Evolutionary conservation across 2,113 vertebrate species (phyloP), one percentile per base, ranked within the genome.

Genomic region (Corythoichthys intestinalis): DNA sequence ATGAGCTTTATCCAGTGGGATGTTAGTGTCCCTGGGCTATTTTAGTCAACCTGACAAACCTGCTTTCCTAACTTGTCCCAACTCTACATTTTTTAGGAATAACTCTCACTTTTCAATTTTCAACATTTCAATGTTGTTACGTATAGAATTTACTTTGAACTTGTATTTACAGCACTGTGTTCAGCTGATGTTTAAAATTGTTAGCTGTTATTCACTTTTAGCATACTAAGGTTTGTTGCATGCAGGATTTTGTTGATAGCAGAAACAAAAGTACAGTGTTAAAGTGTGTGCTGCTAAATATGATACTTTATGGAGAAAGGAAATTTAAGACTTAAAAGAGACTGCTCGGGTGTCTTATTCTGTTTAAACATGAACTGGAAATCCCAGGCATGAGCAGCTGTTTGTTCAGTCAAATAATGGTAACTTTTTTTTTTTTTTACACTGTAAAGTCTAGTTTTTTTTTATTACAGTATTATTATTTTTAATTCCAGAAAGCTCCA

Each of bases 301-400:
- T 6, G 57, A 57, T 13, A 35, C 56, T 59, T 35, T 38, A 38
- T 20, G 8, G n/a, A 48, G 9, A 1, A 57, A 53, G 2, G 10
- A 12, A 2, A 6, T 3, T 11, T 5, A 41, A 28, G 53, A 62
- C 52, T 13, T 0, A 7, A 46, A n/a, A 0, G 12, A 66, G 35
- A 37, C 38, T 17, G 17, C 17, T 59, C 6, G 1, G 13, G n/a
- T 14, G 13, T 65, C 35, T 75, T 14, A 10, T 65, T 73, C 13
- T 85, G 2, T 84, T 71, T 72, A 48, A 77, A 75, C 41, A 71
- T 54, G 69, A 80, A 71, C 76, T 10, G 57, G 78, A 81, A 82
- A 79, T 15, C 38, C 62, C 6, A 8, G 65, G 53, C 10, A 8
- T 44, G n/a, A 65, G 15, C 9, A 34, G 66, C 65, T 77, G 78